Conservation (phyloP, 1,140 invertebrate species). For the Bombus huntii region DNA sequence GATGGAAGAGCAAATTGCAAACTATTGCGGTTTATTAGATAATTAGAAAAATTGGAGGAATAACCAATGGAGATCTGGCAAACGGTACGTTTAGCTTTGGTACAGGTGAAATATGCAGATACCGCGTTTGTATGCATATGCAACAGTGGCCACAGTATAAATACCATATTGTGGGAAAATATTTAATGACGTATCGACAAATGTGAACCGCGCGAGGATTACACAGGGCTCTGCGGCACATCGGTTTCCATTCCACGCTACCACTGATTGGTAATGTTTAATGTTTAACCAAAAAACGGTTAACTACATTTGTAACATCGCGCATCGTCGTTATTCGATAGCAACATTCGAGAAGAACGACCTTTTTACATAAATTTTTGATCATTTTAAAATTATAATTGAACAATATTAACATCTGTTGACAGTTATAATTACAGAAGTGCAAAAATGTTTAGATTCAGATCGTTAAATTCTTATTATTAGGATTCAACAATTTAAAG, state of each 20-base stretch:
- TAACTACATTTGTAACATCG: not conserved
- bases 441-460: not conserved
- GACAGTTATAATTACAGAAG: not conserved
- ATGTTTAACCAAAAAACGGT: not conserved
- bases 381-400: not conserved
- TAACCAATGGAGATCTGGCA: not conserved
- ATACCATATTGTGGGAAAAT: slow-evolving; percentile 38
- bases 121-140: slow-evolving; percentile 30
- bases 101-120: slow-evolving; percentile 32
- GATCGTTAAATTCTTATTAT: not conserved
- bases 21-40: not conserved
- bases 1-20: too few species aligned
- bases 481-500: too few species aligned
- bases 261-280: not conserved
- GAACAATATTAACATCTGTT: too few species aligned
- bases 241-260: not conserved
- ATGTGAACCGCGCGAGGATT: slow-evolving; percentile 23
- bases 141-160: slow-evolving; percentile 27
- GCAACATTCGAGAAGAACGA: not conserved
- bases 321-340: not conserved
- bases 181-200: slow-evolving; percentile 47
- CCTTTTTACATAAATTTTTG: not conserved
- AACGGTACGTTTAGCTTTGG: not conserved
- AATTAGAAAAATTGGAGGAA: not conserved
- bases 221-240: not conserved